These are phyloP conservation scores for Columba livia DNA, from an alignment of 2,113 vertebrate genomes.

Conservation along the genomic window DNA sequence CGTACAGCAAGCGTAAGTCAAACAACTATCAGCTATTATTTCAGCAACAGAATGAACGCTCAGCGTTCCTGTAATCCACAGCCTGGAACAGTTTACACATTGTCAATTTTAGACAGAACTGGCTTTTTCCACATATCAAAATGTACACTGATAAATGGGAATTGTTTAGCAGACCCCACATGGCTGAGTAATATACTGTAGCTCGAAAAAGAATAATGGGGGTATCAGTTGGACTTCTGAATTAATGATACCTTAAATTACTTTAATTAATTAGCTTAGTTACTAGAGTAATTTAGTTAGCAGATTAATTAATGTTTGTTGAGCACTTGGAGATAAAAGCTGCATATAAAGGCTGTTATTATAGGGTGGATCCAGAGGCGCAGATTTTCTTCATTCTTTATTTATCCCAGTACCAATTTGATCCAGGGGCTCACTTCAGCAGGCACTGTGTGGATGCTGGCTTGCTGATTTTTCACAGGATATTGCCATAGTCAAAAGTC, in stretches of 20 bases:
- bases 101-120: slow-evolving; percentile 65
- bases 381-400: background rate
- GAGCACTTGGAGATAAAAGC: slow-evolving; percentile 53
- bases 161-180: slow-evolving; percentile 55
- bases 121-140: slow-evolving; percentile 47
- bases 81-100: slow-evolving; percentile 72
- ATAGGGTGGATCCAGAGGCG: background rate
- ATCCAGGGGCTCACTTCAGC: background rate
- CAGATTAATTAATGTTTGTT: slow-evolving; percentile 72
- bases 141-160: slow-evolving; percentile 61
- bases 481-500: background rate
- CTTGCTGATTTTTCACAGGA: background rate
- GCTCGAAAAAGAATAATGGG: slow-evolving; percentile 63
- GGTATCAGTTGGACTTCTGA: slow-evolving; percentile 63
- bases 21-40: slow-evolving; percentile 72
- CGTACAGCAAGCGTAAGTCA: slow-evolving; percentile 61
- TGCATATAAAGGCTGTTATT: slow-evolving; percentile 3
- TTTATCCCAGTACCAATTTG: background rate
- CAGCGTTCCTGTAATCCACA: slow-evolving; percentile 27
- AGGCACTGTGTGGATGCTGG: background rate
- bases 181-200: slow-evolving; percentile 20
- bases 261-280: slow-evolving; percentile 76
- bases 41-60: slow-evolving; percentile 63
- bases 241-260: slow-evolving; percentile 77
- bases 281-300: slow-evolving; percentile 70